Evolutionary conservation across 2,113 vertebrate genomes (phyloP), one percentile per base, ranked within the genome.

Genomic region (Osmerus eperlanus): DNA sequence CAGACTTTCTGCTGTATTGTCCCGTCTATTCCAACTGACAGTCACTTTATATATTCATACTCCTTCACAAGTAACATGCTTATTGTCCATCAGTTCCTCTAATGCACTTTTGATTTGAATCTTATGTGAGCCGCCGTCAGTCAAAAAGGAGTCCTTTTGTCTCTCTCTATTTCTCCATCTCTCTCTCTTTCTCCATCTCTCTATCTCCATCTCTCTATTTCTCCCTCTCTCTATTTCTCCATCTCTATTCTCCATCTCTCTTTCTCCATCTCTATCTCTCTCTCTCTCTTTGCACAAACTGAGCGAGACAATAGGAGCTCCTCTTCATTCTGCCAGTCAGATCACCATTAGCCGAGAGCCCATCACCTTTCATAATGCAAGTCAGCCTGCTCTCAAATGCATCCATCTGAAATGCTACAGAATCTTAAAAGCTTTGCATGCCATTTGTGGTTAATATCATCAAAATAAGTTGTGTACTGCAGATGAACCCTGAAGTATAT

Each of bases 51-150:
- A 68, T 65, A 64, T 82, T 73, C 76, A 67, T 61, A 16, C 55
- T 12, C 52, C 66, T 53, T 55, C 67, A 62, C 56, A 76, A 66
- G 64, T 62, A 55, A 16, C 65, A 78, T 51, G 61, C 80, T 67
- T 63, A 73, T 74, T 81, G 76, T 77, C 78, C 76, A 79, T 89
- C 71, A 82, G 16, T 16, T 19, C 53, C 32, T 61, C 71, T 86
- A 80, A 84, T 84, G 76, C 73, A 84, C 74, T 78, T 88, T 83
- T 78, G 72, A 84, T 84, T 78, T 71, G 68, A 81, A 77, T 85
- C 78, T 68, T 80, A 68, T 70, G 56, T 79, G 80, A 84, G 76
- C 71, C 72, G 64, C 61, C 55, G 76, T 64, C 19, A 36, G 76
- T 64, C 19, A 36, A n/a, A 47, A 82, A 78, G 75, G 67, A 77